Evolutionary conservation across 92 coral and sea anemone species (phyloP), one percentile per base, ranked within the genome.

Genomic region (Porites cylindrica): DNA sequence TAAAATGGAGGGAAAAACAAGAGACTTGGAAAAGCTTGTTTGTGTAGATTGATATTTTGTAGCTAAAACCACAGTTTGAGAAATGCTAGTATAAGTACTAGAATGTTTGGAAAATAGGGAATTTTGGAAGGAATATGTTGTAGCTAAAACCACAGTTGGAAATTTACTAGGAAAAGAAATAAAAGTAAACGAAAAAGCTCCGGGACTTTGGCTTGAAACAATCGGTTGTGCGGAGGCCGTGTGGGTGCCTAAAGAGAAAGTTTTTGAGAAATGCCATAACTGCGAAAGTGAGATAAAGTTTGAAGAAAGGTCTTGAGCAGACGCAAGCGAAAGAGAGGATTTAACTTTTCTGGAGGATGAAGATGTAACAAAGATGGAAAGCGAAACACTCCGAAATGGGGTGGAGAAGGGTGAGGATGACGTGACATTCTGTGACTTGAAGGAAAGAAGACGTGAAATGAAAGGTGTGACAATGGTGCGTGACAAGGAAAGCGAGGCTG

Each of bases 1-100:
- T 92, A 70, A 1, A 73, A 72, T 58, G 78, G 76, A 86, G 72
- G 82, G 89, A 77, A 70, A 83, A 72, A 38, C 80, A 14, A 73
- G 74, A 72, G 87, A 69, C 51, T 69, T 69, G 74, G 74, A 19
- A 73, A 59, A 72, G 80, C 23, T 19, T 29, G 80, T 61, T 50
- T 73, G 70, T 62, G 74, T 75, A 21, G 73, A 83, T 5, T 50
- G 20, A 60, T 51, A 51, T 50, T 73, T 70, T 75, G 89, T n/a
- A 60, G 65, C 67, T 66, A 76, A 73, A 61, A 53, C 79, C 82
- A 85, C 76, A 76, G 76, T 82, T 89, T 71, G 62, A 51, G 83
- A 56, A 47, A 69, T 79, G n/a, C 56, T 87, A 76, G 52, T 47
- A 13, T 54, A 54, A 47, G 60, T 78, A 10, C 56, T 60, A 47